Evolutionary conservation across 2,113 vertebrate species (phyloP), one percentile per base, ranked within the genome.

Genomic region (Aythya baeri): DNA sequence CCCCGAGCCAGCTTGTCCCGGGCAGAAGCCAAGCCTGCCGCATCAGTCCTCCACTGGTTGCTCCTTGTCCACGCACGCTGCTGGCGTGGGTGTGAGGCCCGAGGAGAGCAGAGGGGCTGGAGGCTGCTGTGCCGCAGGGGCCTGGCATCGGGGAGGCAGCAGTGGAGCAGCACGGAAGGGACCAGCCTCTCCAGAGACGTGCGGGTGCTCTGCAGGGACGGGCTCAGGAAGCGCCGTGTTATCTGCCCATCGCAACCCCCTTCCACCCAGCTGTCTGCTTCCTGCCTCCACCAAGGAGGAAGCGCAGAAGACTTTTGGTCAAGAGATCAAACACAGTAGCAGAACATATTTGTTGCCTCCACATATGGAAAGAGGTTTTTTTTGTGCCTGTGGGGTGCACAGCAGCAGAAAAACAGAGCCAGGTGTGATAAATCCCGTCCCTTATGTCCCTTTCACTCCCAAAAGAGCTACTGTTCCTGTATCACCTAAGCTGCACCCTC

Each of bases 261-360:
- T 86, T 82, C 14, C 89, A 43, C 61, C 80, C 92, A 9, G 61
- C 0, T 8, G 88, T 88, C 83, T 52, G 43, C 88, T 97, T 96
- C 94, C 95, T 94, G 94, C 80, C 65, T 70, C 79, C 91, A 83
- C 36, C 79, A 4, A 89, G 88, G 36, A 96, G 95, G 92, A 96
- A 93, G 49, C 2, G 6, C 21, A 50, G 61, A 74, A 86, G 73
- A 12, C 83, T 91, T 78, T 44, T 89, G 83, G 58, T 76, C 26
- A 21, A 38, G 9, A 93, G 72, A 92, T 96, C 83, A 93, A 95
- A 93, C 74, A 32, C 6, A 7, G 0, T 17, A 65, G 50, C 80
- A 81, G 57, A 80, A 43, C 55, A 38, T 63, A 75, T 88, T 54
- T 74, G 22, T 50, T 23, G 36, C 43, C 22, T 88, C 54, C 25